Percentiles rank a stretch among this genome's conserved stretches.
Evolutionary conservation across 2,888 invertebrate genomes (phyloP).

Genomic region (Lasioglossum marginatum): DNA sequence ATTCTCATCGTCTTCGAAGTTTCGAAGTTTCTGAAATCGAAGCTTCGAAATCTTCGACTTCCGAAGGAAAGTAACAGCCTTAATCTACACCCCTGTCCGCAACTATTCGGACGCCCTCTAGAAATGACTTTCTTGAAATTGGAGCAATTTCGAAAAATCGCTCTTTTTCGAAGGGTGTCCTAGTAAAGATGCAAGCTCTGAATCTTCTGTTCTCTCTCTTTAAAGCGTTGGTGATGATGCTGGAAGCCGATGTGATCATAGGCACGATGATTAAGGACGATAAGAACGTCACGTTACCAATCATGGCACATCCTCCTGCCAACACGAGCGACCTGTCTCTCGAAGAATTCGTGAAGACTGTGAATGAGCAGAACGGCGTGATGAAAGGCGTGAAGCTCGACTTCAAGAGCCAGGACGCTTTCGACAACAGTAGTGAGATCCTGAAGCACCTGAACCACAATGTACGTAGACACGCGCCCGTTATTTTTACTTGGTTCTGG

Average conservation of each 20-base stretch:
- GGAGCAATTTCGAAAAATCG: too few species aligned
- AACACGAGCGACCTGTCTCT: constrained; percentile 91
- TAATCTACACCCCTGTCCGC: not conserved
- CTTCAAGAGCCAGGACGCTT: constrained; percentile 93
- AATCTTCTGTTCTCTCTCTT: too few species aligned
- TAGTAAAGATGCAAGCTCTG: too few species aligned
- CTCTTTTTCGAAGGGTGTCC: too few species aligned
- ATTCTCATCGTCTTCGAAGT: too few species aligned
- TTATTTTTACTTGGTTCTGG: constrained; percentile 34
- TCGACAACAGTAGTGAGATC: constrained; percentile 86
- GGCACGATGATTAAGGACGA: constrained; percentile 85
- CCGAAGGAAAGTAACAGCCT: too few species aligned
- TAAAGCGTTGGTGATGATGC: constrained; percentile 89
- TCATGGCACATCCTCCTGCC: constrained; percentile 95
- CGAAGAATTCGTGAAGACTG: constrained; percentile 88
- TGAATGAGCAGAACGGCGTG: constrained; percentile 85
- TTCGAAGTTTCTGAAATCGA: too few species aligned
- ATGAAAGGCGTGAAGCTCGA: constrained; percentile 92
- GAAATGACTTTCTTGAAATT: too few species aligned
- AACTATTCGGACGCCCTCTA: not conserved
- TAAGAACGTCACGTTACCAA: constrained; percentile 85
- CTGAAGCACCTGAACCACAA: constrained; percentile 81
- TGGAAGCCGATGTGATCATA: constrained; percentile 94
- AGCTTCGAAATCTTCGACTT: too few species aligned
- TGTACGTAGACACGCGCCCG: constrained; percentile 77